Base-by-base conservation (phyloP, 2,888 invertebrate genomes). In the Brachylomia viminalis region DNA sequence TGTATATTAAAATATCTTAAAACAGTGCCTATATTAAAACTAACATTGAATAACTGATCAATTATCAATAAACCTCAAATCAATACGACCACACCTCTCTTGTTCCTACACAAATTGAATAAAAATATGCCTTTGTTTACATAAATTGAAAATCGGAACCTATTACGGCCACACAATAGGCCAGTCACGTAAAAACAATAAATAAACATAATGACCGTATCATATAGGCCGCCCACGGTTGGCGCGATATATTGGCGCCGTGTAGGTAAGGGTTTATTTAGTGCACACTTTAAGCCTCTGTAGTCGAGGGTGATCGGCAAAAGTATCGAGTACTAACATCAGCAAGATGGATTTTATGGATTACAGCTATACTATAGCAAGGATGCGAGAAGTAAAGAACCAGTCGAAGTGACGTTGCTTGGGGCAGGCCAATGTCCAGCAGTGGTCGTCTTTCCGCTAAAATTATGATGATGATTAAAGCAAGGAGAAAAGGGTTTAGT, bases 131-230 rank as follows among this genome's bases (percentile, higher is more conserved):
- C 45, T 59, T 65, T 78, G 13, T 75, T 59, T 15, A 13, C 1
- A 15, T 47, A 30, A n/a, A 77, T 77, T 17, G 13, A 67, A 54
- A 59, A 56, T 38, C 20, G 7, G 1, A 56, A 20, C 27, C 75
- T n/a, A 69, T 68, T 27, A 56, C 10, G 10, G 11, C n/a, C 23
- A 66, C 38, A 76, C 77, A 72, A 77, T 49, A 45, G 49, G 38
- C 11, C 15, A 13, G n/a, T n/a, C 20, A n/a, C n/a, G 54, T 30
- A 38, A 72, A 56, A 70, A 68, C 59, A 82, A 77, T 82, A 77
- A 82, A 85, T 71, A 85, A 77, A 67, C 23, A 20, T 54, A 77
- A 77, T 71, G 66, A 59, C 56, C 58, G 45, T 67, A 73, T 77
- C 78, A 73, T 58, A 83, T 77, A 67, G 54, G 47, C 45, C 67